Conservation (phyloP, 2,113 vertebrate genomes). For the Burhinus bistriatus region DNA sequence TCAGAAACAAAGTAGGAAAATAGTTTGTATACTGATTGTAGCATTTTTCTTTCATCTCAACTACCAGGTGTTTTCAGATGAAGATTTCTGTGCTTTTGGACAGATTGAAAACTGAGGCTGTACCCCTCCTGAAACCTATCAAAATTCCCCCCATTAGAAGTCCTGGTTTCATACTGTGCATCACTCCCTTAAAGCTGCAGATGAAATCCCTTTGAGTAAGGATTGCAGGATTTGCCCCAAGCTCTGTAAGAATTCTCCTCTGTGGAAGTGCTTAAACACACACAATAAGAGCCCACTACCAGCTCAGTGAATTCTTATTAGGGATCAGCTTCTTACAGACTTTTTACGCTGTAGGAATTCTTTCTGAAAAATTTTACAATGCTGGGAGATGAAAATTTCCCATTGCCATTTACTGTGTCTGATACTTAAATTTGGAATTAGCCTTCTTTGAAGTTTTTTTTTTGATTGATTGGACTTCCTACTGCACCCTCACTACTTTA, state of each 20-base stretch:
- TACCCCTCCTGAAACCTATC: not conserved
- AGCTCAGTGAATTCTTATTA: conserved; percentile 31
- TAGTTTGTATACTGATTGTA: not conserved
- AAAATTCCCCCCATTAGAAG: not conserved
- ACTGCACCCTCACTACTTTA: not conserved
- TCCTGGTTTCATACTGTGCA: not conserved
- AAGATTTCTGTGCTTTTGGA: conserved; percentile 14
- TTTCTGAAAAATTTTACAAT: conserved; percentile 4
- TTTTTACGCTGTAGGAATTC: conserved; percentile 27
- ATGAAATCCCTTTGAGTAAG: conserved; percentile 24
- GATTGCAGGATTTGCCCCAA: conserved; percentile 37
- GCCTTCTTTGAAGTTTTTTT: not conserved
- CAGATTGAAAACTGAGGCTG: not conserved
- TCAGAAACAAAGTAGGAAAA: not conserved
- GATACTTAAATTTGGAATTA: conserved; percentile 6
- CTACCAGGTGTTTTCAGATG: not conserved
- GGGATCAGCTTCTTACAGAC: not conserved
- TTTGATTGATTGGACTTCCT: not conserved
- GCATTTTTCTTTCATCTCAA: not conserved
- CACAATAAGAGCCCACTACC: not conserved
- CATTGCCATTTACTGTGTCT: not conserved
- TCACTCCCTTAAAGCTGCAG: not conserved
- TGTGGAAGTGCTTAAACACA: conserved; percentile 32
- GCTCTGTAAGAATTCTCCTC: conserved; percentile 38
- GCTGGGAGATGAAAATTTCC: conserved; percentile 9